Conservation (phyloP, 2,113 vertebrate genomes). For the Dipodomys spectabilis region DNA sequence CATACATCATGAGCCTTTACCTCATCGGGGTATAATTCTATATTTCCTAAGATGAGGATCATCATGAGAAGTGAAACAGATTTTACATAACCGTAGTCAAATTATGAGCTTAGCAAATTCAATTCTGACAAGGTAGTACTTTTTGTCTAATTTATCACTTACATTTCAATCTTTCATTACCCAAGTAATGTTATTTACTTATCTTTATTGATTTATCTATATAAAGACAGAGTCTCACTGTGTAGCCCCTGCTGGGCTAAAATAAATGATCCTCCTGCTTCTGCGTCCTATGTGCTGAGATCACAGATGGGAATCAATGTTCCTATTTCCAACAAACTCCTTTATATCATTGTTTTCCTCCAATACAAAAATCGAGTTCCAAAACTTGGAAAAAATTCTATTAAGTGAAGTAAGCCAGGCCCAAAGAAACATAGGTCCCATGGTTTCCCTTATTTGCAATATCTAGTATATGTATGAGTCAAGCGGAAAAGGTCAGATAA, state of each 20-base stretch:
- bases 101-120: conserved; percentile 1
- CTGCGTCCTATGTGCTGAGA: background rate
- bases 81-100: background rate
- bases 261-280: background rate
- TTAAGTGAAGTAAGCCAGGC: too few species aligned
- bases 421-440: too few species aligned
- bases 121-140: background rate
- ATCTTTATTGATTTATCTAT: background rate
- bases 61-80: background rate
- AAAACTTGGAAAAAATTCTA: too few species aligned
- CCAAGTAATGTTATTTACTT: background rate
- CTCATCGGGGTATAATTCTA: background rate
- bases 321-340: background rate
- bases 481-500: too few species aligned
- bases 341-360: background rate
- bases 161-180: background rate
- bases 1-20: background rate
- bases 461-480: too few species aligned
- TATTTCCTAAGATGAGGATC: background rate
- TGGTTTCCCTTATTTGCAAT: too few species aligned
- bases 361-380: background rate
- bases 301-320: background rate
- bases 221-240: background rate
- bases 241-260: background rate
- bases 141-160: conserved; percentile 34